These are phyloP conservation scores for Hyppa rectilinea DNA, from an alignment of 2,888 invertebrate genomes.

Conservation along the genomic window DNA sequence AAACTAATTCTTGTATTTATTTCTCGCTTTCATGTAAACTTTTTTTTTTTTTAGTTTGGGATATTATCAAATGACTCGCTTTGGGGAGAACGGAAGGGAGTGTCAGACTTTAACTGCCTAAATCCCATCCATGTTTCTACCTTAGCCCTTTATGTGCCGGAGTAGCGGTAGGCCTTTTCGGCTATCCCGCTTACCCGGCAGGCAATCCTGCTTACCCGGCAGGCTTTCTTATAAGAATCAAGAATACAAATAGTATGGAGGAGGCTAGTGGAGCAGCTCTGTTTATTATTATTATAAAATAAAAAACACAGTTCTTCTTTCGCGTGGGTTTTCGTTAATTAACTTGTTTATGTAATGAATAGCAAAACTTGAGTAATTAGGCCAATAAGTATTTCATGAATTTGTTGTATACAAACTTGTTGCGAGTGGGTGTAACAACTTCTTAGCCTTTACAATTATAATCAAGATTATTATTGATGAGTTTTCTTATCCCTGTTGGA, in stretches of 20 bases:
- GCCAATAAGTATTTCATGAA: slow-evolving; percentile 1
- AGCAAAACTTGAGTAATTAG: not conserved
- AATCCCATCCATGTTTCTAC: too few species aligned
- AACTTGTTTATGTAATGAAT: not conserved
- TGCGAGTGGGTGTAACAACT: slow-evolving; percentile 10
- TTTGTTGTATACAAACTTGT: not conserved
- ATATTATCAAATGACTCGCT: too few species aligned
- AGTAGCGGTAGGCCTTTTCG: too few species aligned
- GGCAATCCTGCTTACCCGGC: too few species aligned
- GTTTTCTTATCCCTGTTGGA: not conserved
- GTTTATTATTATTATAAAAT: not conserved
- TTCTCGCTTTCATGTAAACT: not conserved
- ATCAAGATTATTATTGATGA: not conserved
- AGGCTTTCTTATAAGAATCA: too few species aligned
- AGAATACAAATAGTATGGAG: not conserved
- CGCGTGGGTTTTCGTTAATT: slow-evolving; percentile 4
- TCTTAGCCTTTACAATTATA: not conserved
- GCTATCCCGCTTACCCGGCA: too few species aligned
- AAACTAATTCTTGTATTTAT: not conserved
- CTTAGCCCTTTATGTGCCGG: too few species aligned
- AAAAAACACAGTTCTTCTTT: too few species aligned
- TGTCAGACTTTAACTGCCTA: too few species aligned
- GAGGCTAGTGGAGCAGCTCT: not conserved
- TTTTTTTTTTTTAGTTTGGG: too few species aligned
- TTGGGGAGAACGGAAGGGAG: too few species aligned